phyloP scores from a whole-genome alignment of 2,113 vertebrate species.

The Aythya baeri region DNA sequence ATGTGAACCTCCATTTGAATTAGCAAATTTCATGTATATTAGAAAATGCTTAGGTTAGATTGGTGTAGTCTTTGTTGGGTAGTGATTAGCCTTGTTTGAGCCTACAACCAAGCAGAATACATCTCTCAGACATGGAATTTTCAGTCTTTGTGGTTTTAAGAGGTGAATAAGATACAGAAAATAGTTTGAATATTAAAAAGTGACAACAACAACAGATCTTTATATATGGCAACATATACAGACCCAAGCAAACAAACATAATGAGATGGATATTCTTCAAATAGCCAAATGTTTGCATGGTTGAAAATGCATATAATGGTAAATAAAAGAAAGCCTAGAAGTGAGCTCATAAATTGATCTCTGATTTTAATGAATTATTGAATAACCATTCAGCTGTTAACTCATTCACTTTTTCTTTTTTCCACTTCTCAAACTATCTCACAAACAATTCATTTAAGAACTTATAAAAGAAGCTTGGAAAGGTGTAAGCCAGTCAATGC shows the following conservation, averaged over 20 bases:
- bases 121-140: accelerated
- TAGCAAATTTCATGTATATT: neutral
- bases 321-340: neutral
- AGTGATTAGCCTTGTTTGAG: neutral
- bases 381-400: neutral
- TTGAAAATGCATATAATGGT: neutral
- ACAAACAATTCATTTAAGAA: neutral
- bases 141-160: neutral
- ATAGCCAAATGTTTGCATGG: neutral
- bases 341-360: neutral
- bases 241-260: neutral
- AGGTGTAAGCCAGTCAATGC: neutral
- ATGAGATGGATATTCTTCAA: neutral
- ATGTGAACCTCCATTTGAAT: neutral
- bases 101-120: neutral
- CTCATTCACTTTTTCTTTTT: neutral
- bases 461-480: neutral
- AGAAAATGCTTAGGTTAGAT: neutral
- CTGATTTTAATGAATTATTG: neutral
- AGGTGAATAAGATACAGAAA: neutral
- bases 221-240: too few species aligned
- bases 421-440: neutral
- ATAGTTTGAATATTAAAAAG: neutral
- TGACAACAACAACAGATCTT: neutral
- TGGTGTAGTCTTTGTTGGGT: neutral